These are phyloP conservation scores for Pitta sordida DNA, from an alignment of 2,113 vertebrate genomes.

Conservation along the genomic window DNA sequence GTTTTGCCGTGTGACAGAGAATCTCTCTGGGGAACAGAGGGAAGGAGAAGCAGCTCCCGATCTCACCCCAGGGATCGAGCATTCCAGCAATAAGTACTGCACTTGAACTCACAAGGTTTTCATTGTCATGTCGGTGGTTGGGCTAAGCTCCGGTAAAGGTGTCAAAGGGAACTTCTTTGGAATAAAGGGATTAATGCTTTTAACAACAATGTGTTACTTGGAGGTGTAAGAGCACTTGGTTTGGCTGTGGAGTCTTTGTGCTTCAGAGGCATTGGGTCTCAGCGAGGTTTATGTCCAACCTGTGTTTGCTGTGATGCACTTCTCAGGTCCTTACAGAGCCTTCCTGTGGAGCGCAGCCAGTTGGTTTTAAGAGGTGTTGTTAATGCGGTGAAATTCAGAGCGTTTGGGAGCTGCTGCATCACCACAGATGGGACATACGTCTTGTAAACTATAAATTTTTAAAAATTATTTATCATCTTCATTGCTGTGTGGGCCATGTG, in stretches of 20 bases:
- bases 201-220: neutral
- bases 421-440: conserved; percentile 60
- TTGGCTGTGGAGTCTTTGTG: neutral
- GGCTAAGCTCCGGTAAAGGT: neutral
- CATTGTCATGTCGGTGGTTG: neutral
- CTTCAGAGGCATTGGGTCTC: neutral
- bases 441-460: conserved; percentile 60
- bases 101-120: neutral
- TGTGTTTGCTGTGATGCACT: neutral
- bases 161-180: neutral
- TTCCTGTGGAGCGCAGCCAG: conserved; percentile 25
- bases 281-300: neutral
- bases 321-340: neutral
- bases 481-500: conserved; percentile 36
- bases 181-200: neutral
- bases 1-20: conserved; percentile 64
- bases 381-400: conserved; percentile 31
- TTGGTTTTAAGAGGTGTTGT: conserved; percentile 57
- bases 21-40: conserved; percentile 23
- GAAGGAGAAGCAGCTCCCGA: neutral
- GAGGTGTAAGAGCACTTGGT: neutral
- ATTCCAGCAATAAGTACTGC: neutral
- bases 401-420: conserved; percentile 28
- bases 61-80: conserved; percentile 3
- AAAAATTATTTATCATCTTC: conserved; percentile 48